Conservation (phyloP, 64 coral and sea anemone species). For the Astreopora myriophthalma region DNA sequence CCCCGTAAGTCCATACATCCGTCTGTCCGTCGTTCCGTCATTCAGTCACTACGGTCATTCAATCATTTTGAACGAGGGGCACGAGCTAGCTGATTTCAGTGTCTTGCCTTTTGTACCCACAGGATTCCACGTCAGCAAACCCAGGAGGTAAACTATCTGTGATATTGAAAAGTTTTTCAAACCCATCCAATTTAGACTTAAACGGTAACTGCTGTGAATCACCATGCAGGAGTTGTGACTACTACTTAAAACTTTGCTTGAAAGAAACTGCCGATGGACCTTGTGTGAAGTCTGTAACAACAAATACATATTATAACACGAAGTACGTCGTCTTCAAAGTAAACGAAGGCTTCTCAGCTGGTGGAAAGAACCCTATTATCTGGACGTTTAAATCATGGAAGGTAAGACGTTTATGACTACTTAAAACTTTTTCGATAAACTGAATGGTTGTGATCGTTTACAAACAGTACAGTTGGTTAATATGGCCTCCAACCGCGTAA, state of each 20-base stretch:
- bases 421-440: too few relatives aligned
- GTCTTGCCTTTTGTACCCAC: background rate
- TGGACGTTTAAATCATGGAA: conserved; percentile 68
- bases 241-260: conserved; percentile 76
- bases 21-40: too few relatives aligned
- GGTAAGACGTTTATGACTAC: conserved; percentile 47
- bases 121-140: background rate
- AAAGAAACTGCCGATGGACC: background rate
- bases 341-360: conserved; percentile 26
- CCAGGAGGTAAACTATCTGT: conserved; percentile 68
- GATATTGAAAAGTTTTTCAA: conserved; percentile 62
- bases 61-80: background rate
- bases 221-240: conserved; percentile 61
- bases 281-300: conserved; percentile 34
- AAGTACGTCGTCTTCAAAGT: conserved; percentile 74
- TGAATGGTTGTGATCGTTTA: too few relatives aligned
- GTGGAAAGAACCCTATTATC: conserved; percentile 52
- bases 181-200: conserved; percentile 60
- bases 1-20: too few relatives aligned
- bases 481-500: too few relatives aligned
- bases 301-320: conserved; percentile 62
- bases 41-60: too few relatives aligned
- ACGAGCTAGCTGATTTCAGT: background rate
- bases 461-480: too few relatives aligned
- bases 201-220: conserved; percentile 76